Conservation (phyloP, 2,888 invertebrate genomes). For the Protophormia terraenovae region DNA sequence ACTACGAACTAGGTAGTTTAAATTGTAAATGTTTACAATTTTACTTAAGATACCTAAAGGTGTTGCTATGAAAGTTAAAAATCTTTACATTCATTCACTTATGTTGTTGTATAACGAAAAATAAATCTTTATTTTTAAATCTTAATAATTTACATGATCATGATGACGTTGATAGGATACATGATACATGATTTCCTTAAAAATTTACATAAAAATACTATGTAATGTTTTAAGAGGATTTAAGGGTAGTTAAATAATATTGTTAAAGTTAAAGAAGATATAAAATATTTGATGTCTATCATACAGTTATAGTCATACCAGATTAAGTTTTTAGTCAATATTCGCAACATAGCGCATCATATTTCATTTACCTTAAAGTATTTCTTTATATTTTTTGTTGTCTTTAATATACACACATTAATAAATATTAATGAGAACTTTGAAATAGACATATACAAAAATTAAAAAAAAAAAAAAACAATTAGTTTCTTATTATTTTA, state of each 20-base stretch:
- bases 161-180: slow-evolving; percentile 5
- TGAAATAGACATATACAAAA: background rate
- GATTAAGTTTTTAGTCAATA: no score
- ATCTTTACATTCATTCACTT: background rate
- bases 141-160: slow-evolving; percentile 9
- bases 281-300: no score
- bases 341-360: background rate
- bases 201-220: no score
- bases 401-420: background rate
- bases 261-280: background rate
- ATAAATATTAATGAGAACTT: slow-evolving; percentile 29
- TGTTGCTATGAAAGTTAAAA: slow-evolving; percentile 19
- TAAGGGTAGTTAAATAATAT: background rate
- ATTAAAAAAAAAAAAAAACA: background rate
- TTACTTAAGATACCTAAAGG: slow-evolving; percentile 35
- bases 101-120: slow-evolving; percentile 25
- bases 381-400: background rate
- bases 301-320: no score
- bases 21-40: slow-evolving; percentile 52
- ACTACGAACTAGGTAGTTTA: background rate
- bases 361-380: background rate
- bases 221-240: no score
- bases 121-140: slow-evolving; percentile 15
- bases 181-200: slow-evolving; percentile 20
- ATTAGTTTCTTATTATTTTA: background rate